phyloP scores from a whole-genome alignment of 2,888 invertebrate genomes.

The Eupithecia vulgata region DNA sequence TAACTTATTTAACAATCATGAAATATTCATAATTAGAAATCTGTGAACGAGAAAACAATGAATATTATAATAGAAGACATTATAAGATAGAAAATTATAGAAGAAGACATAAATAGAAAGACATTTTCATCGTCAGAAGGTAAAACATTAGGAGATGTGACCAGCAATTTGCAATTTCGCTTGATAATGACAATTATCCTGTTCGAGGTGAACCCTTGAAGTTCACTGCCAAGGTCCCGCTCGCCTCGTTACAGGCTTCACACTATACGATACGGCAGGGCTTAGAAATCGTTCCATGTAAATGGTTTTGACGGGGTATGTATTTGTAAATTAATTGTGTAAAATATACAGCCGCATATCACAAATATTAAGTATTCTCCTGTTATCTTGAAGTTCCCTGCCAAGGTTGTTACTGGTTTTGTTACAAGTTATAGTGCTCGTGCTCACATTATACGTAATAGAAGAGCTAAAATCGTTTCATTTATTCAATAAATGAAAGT shows the following conservation, averaged over 20 bases:
- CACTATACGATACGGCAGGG: constrained; percentile 16
- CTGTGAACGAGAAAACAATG: too few species aligned
- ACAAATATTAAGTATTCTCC: background rate
- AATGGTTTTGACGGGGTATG: background rate
- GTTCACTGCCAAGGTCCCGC: constrained; percentile 46
- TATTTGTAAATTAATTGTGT: background rate
- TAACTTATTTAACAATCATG: too few species aligned
- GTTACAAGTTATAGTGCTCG: too few species aligned
- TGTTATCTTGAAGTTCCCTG: constrained; percentile 44
- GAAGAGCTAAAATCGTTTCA: background rate
- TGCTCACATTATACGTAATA: too few species aligned
- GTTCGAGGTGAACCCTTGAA: constrained; percentile 41
- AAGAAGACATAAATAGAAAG: too few species aligned
- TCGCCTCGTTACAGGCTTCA: constrained; percentile 19
- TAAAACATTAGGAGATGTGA: constrained; percentile 28
- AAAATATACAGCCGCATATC: background rate
- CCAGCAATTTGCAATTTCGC: constrained; percentile 36
- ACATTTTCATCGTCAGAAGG: background rate
- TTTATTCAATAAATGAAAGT: too few species aligned
- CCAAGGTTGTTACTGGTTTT: constrained; percentile 36
- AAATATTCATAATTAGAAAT: too few species aligned
- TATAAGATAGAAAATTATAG: too few species aligned
- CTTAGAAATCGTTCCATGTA: background rate
- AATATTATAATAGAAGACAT: too few species aligned
- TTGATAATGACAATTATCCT: constrained; percentile 36